Conservation (phyloP, 2,113 vertebrate species). For the Clinocottus analis region DNA sequence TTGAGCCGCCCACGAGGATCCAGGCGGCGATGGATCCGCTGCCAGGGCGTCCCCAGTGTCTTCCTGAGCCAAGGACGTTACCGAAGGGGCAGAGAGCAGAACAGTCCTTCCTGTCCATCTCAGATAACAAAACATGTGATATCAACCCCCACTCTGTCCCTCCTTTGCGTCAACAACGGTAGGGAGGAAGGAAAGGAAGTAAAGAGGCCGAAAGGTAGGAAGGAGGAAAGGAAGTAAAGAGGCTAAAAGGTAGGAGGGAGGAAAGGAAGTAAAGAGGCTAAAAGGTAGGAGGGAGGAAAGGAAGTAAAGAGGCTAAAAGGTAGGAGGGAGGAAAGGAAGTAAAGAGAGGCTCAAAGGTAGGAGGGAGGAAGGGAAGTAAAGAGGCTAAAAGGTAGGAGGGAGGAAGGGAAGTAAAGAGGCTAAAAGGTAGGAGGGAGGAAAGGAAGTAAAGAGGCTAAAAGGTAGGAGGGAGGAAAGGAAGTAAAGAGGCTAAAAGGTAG, state of each 20-base stretch:
- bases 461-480: too few species aligned
- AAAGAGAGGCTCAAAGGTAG: too few species aligned
- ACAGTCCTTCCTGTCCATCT: slow-evolving; percentile 63
- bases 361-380: not conserved
- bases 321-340: too few species aligned
- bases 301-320: too few species aligned
- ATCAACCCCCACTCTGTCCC: slow-evolving; percentile 31
- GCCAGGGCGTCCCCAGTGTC: not conserved
- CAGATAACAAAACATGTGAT: slow-evolving; percentile 60
- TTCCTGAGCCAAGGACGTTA: slow-evolving; percentile 40
- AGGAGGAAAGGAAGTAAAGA: not conserved
- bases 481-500: too few species aligned
- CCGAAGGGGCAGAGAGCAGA: slow-evolving; percentile 30
- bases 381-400: not conserved
- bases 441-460: too few species aligned
- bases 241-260: too few species aligned
- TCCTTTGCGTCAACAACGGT: slow-evolving; percentile 3
- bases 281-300: too few species aligned
- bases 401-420: not conserved
- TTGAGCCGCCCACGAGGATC: not conserved
- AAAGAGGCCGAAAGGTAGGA: not conserved
- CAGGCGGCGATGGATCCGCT: not conserved
- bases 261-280: too few species aligned
- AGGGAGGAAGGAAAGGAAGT: not conserved
- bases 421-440: too few species aligned